Evolutionary conservation across 2,797 vertebrate genomes (phyloP).

Genomic region (Lutjanus campechanus): DNA sequence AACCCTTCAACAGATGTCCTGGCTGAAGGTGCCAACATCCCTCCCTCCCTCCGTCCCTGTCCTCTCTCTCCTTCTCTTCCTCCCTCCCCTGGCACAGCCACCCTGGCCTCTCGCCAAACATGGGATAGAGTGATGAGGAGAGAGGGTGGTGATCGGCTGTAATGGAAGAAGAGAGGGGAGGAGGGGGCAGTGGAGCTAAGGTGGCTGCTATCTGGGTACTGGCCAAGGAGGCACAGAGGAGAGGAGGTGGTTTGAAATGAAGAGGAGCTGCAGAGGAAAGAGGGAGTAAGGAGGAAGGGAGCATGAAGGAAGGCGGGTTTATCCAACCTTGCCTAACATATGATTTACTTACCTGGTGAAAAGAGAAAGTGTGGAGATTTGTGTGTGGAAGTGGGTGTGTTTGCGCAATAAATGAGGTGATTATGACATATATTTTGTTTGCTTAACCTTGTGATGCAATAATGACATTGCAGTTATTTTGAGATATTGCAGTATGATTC

Average conservation of each 20-base stretch:
- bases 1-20: conserved; percentile 59
- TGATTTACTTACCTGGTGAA: conserved; percentile 59
- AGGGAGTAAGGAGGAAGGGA: conserved; percentile 6
- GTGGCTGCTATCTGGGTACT: conserved; percentile 35
- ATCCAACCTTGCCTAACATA: conserved; percentile 17
- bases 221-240: conserved; percentile 28
- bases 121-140: conserved; percentile 54
- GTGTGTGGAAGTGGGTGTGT: conserved; percentile 20
- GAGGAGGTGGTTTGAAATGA: conserved; percentile 12
- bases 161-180: conserved; percentile 34
- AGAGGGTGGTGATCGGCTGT: conserved; percentile 52
- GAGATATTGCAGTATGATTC: too few relatives aligned
- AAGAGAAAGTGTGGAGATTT: conserved; percentile 24
- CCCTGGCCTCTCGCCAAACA: conserved; percentile 48
- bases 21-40: conserved; percentile 56
- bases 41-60: conserved; percentile 23
- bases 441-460: not conserved
- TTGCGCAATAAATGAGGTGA: conserved; percentile 24
- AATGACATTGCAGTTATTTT: too few relatives aligned
- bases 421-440: not conserved
- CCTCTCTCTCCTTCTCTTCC: conserved; percentile 26
- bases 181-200: conserved; percentile 17
- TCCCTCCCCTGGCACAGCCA: conserved; percentile 50
- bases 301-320: conserved; percentile 18
- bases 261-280: conserved; percentile 2